A percentile compares a stretch with the other conserved stretches of the same genome.
Evolutionary conservation across 2,797 vertebrate genomes (phyloP).

Genomic region (Anabas testudineus): DNA sequence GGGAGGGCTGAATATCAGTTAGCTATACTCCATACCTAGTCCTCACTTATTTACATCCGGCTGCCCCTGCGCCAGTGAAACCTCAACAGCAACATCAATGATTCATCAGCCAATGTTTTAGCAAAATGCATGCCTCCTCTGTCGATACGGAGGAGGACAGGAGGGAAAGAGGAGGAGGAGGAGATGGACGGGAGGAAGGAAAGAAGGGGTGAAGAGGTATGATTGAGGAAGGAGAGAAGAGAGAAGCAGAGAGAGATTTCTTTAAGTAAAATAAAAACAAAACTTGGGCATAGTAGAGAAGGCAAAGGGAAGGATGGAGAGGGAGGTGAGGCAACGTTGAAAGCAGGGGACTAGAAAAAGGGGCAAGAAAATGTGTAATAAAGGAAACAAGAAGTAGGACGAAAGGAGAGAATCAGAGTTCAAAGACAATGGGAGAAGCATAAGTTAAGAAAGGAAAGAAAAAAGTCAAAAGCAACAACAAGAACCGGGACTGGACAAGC

Average conservation of each 20-base stretch:
- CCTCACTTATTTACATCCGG: constrained; percentile 98
- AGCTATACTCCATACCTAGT: constrained; percentile 80
- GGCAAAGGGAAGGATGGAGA: not conserved
- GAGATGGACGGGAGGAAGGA: constrained; percentile 21
- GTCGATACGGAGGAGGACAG: constrained; percentile 68
- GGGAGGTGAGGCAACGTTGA: not conserved
- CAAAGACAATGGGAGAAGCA: too few species aligned
- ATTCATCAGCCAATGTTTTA: constrained; percentile 84
- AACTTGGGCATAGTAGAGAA: too few species aligned
- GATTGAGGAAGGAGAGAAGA: not conserved
- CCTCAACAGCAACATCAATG: constrained; percentile 83
- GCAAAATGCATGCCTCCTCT: constrained; percentile 78
- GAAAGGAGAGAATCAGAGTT: too few species aligned
- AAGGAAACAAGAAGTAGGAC: too few species aligned
- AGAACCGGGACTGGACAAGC: too few species aligned
- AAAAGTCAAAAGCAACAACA: too few species aligned
- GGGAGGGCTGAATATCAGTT: constrained; percentile 90
- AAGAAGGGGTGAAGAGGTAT: constrained; percentile 22
- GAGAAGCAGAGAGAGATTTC: not conserved
- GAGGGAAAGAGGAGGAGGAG: constrained; percentile 40
- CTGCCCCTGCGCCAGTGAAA: constrained; percentile 80
- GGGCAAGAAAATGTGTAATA: too few species aligned
- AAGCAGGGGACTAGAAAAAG: too few species aligned
- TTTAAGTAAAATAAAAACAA: not conserved
- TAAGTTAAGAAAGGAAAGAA: not conserved